Conservation (phyloP, 2,797 vertebrate species). For the Tiaroga cobitis region DNA sequence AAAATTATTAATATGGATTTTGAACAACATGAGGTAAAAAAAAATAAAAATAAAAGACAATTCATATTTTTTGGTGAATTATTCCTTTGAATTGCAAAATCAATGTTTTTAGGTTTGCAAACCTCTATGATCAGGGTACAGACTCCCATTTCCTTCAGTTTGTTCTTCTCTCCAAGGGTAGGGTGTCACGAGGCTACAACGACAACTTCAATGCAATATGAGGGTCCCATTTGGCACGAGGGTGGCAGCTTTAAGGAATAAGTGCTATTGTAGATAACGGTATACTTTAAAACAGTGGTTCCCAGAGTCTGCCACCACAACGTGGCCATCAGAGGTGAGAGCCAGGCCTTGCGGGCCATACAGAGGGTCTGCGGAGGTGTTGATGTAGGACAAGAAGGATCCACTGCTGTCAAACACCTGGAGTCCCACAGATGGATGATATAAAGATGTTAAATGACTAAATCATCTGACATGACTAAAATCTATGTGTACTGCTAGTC, state of each 20-base stretch:
- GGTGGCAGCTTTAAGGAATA: neutral
- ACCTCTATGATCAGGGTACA: neutral
- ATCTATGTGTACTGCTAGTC: neutral
- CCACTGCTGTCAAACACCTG: conserved; percentile 98
- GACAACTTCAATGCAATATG: neutral
- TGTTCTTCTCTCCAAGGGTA: neutral
- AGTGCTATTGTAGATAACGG: conserved; percentile 91
- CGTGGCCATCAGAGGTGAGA: conserved; percentile 94
- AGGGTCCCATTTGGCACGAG: conserved; percentile 36
- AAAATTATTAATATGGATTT: neutral
- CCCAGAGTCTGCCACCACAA: conserved; percentile 97
- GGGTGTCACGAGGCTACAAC: neutral
- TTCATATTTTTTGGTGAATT: neutral
- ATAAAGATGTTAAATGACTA: neutral
- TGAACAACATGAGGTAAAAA: neutral
- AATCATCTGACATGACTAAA: neutral
- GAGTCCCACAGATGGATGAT: conserved; percentile 31
- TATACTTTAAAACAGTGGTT: conserved; percentile 99
- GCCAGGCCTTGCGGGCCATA: conserved; percentile 97
- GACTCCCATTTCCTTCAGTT: neutral
- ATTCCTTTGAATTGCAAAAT: neutral
- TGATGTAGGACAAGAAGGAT: conserved; percentile 97
- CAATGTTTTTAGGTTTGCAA: conserved; percentile 1
- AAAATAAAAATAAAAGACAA: neutral
- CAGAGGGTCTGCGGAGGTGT: conserved; percentile 96